Base-by-base conservation (phyloP, 2,888 invertebrate genomes). In the Cremastobaeus sp. region DNA sequence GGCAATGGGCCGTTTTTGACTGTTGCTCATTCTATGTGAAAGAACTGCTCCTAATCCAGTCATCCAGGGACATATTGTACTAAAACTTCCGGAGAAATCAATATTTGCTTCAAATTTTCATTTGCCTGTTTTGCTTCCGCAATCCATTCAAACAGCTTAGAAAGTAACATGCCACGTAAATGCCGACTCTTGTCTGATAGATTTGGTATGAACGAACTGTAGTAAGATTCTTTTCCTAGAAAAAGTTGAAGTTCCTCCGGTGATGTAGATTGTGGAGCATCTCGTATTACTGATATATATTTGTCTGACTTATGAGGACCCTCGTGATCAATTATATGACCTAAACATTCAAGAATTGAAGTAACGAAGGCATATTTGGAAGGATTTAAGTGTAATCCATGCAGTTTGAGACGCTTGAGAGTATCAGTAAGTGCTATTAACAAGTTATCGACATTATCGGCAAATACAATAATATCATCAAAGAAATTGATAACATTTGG, bases 51-150 rank as follows among this genome's bases (percentile, higher is more conserved):
- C 37, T 0, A 37, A 5, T 2, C 39, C 52, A 15, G 39, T 43
- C 30, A 41, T 0, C 45, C 14, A 17, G 54, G 65, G 12, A 54
- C 65, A 20, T 65, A 54, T 15, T 47, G 57, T 30, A 57, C 48
- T 1, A 68, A 43, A 6, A 68, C 57, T 41, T 68, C 50, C 1
- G 57, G 57, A 6, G 32, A 68, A 12, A 68, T 68, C 32, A 57
- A 30, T n/a, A 39, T 30, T 4, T 55, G 12, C 32, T 34, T 57
- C 11, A 68, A 35, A 5, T 47, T 17, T 5, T 20, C 21, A 20
- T 48, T 39, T 4, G 66, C 57, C 12, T 12, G 2, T 6, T 68
- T 21, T 5, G 18, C 45, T 20, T 14, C 32, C 0, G 28, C 17
- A 2, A 50, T 68, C 66, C 50, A 68, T 2, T 2, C 4, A 20